phyloP scores from a whole-genome alignment of 2,113 vertebrate genomes.

The Neoarius graeffei region DNA sequence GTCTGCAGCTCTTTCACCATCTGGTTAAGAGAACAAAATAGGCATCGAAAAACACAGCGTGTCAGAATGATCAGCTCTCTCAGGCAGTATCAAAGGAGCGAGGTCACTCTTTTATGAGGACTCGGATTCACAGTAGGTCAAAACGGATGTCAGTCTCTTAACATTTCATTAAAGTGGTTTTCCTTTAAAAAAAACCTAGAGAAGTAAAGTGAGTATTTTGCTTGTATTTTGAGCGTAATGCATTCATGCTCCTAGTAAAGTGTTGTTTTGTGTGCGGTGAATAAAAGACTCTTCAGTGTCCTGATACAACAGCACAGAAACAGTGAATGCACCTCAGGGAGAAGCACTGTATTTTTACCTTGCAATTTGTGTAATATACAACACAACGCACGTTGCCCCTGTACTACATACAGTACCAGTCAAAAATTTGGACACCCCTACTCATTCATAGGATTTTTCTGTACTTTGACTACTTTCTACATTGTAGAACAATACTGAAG shows the following conservation, averaged over 20 bases:
- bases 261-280: background rate
- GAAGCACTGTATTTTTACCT: background rate
- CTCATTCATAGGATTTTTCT: too few species aligned
- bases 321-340: background rate
- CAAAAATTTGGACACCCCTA: too few species aligned
- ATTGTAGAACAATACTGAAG: too few species aligned
- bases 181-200: background rate
- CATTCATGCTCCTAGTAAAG: background rate
- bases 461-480: too few species aligned
- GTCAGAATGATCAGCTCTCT: slow-evolving; percentile 24
- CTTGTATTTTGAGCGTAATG: background rate
- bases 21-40: slow-evolving; percentile 27
- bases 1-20: background rate
- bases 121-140: slow-evolving; percentile 9
- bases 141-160: background rate
- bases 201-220: background rate
- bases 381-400: background rate
- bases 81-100: slow-evolving; percentile 13
- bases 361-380: background rate
- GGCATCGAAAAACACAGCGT: slow-evolving; percentile 11
- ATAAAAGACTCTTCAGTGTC: background rate
- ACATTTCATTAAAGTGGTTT: slow-evolving; percentile 1
- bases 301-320: background rate
- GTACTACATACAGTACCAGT: background rate
- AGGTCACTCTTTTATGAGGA: slow-evolving; percentile 38